A percentile compares a stretch with the other conserved stretches of the same genome.
These are phyloP conservation scores for Lycaon pictus DNA, from an alignment of 2,113 vertebrate genomes.

Conservation along the genomic window DNA sequence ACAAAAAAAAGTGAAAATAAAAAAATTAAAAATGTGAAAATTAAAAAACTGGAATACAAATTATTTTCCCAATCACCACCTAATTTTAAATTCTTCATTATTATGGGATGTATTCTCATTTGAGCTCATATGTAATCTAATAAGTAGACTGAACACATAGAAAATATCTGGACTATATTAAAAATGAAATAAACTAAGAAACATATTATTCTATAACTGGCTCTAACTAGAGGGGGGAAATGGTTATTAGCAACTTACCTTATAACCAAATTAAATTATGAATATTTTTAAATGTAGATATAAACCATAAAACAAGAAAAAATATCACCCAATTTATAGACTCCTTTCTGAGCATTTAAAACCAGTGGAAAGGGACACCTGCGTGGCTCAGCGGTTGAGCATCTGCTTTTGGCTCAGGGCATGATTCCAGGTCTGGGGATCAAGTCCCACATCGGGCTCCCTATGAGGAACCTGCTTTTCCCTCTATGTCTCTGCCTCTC, in stretches of 20 bases:
- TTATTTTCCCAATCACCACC: background rate
- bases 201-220: background rate
- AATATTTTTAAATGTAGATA: conserved; percentile 56
- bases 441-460: too few species aligned
- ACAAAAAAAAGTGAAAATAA: too few species aligned
- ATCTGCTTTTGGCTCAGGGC: too few species aligned
- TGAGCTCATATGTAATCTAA: background rate
- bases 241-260: background rate
- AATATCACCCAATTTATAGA: background rate
- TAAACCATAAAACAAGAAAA: conserved; percentile 46
- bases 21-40: too few species aligned
- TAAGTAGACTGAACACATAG: background rate
- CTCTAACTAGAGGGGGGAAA: background rate
- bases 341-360: background rate
- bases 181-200: conserved; percentile 40
- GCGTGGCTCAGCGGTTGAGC: too few species aligned
- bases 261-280: conserved; percentile 51
- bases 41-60: background rate
- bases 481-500: too few species aligned
- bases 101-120: background rate
- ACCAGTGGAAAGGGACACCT: too few species aligned
- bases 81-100: conserved; percentile 49
- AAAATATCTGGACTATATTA: conserved; percentile 9
- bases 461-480: too few species aligned
- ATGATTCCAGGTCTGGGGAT: too few species aligned